phyloP scores from a whole-genome alignment of 2,888 invertebrate species.

The Nezara viridula region DNA sequence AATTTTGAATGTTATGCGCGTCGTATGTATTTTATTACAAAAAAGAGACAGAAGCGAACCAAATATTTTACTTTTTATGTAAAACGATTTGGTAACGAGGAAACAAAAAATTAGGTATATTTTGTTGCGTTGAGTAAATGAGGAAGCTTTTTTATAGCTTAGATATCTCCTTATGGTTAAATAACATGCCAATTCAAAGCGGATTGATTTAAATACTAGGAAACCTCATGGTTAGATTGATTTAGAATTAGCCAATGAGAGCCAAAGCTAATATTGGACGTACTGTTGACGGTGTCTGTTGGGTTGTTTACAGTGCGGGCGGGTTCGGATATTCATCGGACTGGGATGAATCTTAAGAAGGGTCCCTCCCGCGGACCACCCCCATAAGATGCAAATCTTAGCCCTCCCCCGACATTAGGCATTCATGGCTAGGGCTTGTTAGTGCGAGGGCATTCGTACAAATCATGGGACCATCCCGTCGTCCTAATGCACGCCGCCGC shows the following conservation, averaged over 20 bases:
- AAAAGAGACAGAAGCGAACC: too few species aligned
- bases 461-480: not conserved
- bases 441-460: constrained; percentile 15
- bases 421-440: constrained; percentile 57
- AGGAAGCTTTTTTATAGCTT: too few species aligned
- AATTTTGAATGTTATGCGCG: too few species aligned
- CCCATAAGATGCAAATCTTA: constrained; percentile 54
- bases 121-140: too few species aligned
- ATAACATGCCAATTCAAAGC: too few species aligned
- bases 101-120: too few species aligned
- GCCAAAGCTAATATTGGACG: not conserved
- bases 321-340: constrained; percentile 53
- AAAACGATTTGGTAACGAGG: too few species aligned
- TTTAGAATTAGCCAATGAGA: constrained; percentile 31
- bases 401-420: constrained; percentile 51
- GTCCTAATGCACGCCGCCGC: constrained; percentile 17
- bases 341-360: constrained; percentile 58
- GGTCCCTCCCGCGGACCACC: constrained; percentile 32
- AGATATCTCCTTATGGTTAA: too few species aligned
- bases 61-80: too few species aligned
- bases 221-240: not conserved
- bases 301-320: constrained; percentile 48
- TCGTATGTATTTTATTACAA: too few species aligned
- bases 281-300: constrained; percentile 48
- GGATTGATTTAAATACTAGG: not conserved